Evolutionary conservation across 2,113 vertebrate genomes (phyloP), one percentile per base, ranked within the genome.

Genomic region (Talpa occidentalis): DNA sequence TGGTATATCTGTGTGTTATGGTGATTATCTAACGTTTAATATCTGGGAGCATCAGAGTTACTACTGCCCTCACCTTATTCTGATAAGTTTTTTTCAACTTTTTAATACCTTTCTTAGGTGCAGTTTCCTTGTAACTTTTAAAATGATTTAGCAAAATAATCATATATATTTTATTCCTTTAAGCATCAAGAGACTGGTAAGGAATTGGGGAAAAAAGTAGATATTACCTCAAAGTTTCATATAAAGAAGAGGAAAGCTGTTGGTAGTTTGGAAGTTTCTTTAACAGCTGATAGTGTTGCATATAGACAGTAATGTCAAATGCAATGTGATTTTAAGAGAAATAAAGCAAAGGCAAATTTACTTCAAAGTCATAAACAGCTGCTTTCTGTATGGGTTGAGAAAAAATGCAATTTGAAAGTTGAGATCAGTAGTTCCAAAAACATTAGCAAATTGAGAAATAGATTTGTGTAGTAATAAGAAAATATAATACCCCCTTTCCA

Each of bases 391-490:
- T 88, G 35, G 69, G 4, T 42, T 94, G 88, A 94, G 91, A 80
- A 77, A 66, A 95, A 83, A 95, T 88, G 76, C 74, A 96, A 24
- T 87, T 93, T 89, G 62, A 88, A 88, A 74, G 94, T 62, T 62
- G 83, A 93, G 91, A 96, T 88, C 76, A 47, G 40, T 52, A 96
- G 83, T 88, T 90, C 42, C 77, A 96, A 96, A 94, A 95, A 92
- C 76, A 96, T 92, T 69, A 92, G 28, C 42, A 82, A 96, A 95
- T 67, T 94, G 93, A 16, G 88, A 96, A 94, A 97, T n/a, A 91
- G 60, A 88, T 35, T 97, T 76, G 78, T 96, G 95, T 73, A 96
- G 44, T 94, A 97, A 97, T 96, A 90, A 97, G 93, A 95, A 97
- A 96, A 93, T 93, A 95, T 59, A 94, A 81, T 81, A 40, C 59